A percentile compares a stretch with the other conserved stretches of the same genome.
Conservation (phyloP, 2,888 invertebrate genomes). For the Papilio demoleus region DNA sequence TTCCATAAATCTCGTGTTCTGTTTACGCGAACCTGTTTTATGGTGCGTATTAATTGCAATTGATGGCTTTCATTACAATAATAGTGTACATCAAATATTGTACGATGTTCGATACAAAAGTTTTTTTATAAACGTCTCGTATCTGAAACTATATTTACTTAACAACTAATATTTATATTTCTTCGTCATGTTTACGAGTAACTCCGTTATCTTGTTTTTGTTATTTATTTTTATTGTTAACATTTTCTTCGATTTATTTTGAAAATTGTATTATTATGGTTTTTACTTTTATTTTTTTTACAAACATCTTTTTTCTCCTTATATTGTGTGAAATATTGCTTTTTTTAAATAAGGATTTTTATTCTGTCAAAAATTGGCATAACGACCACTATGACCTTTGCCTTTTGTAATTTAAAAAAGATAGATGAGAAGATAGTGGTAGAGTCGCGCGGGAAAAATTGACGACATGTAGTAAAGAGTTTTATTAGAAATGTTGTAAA, state of each 20-base stretch:
- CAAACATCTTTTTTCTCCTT: not conserved
- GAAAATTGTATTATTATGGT: not conserved
- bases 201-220: not conserved
- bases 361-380: too few species aligned
- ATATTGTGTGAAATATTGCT: not conserved
- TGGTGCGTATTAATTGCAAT: constrained; percentile 41
- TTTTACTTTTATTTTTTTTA: not conserved
- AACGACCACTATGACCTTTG: too few species aligned
- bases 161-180: constrained; percentile 7
- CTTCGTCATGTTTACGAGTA: constrained; percentile 9
- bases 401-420: too few species aligned
- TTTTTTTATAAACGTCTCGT: constrained; percentile 30
- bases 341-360: too few species aligned
- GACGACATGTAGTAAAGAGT: too few species aligned
- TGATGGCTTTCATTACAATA: constrained; percentile 41
- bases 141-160: constrained; percentile 18
- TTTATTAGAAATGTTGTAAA: too few species aligned
- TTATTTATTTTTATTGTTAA: constrained; percentile 7
- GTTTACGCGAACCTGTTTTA: constrained; percentile 41
- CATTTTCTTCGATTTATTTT: not conserved
- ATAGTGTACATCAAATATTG: constrained; percentile 35
- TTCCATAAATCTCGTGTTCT: constrained; percentile 37
- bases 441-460: too few species aligned
- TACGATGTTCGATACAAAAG: constrained; percentile 15
- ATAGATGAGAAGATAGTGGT: too few species aligned